Evolutionary conservation across 2,797 vertebrate species (phyloP).

Genomic region (Micromesistius poutassou): DNA sequence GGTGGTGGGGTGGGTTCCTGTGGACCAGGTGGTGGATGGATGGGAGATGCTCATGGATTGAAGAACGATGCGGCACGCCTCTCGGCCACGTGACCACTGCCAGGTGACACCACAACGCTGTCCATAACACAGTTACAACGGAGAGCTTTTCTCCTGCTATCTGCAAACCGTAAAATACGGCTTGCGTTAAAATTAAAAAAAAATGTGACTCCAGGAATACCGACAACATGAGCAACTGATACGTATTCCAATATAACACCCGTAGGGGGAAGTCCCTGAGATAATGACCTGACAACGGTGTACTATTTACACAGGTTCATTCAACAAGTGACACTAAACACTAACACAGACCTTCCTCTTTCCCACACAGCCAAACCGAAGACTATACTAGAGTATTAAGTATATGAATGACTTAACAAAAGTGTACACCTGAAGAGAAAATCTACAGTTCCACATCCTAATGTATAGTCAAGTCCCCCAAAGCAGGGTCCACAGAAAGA

Average conservation of each 20-base stretch:
- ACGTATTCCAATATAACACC: neutral
- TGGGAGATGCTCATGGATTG: slow-evolving; percentile 1
- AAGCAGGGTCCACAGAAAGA: neutral
- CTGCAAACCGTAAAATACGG: neutral
- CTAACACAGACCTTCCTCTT: neutral
- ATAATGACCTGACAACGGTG: neutral
- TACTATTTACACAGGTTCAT: neutral
- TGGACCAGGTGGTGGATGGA: neutral
- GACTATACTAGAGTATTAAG: no score
- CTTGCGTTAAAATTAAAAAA: neutral
- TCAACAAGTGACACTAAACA: neutral
- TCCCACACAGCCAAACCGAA: neutral
- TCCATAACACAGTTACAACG: neutral
- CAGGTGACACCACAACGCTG: neutral
- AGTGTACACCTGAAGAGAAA: neutral
- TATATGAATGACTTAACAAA: neutral
- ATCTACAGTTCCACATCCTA: neutral
- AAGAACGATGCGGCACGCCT: neutral
- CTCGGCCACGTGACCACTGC: neutral
- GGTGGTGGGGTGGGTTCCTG: neutral
- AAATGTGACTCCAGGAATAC: neutral
- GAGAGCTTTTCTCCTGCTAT: neutral
- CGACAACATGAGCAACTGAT: neutral
- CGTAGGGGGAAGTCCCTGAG: neutral
- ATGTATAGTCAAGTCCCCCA: neutral